These are phyloP conservation scores for Aproaerema taeniolella DNA, from an alignment of 2,888 invertebrate species.

Conservation along the genomic window DNA sequence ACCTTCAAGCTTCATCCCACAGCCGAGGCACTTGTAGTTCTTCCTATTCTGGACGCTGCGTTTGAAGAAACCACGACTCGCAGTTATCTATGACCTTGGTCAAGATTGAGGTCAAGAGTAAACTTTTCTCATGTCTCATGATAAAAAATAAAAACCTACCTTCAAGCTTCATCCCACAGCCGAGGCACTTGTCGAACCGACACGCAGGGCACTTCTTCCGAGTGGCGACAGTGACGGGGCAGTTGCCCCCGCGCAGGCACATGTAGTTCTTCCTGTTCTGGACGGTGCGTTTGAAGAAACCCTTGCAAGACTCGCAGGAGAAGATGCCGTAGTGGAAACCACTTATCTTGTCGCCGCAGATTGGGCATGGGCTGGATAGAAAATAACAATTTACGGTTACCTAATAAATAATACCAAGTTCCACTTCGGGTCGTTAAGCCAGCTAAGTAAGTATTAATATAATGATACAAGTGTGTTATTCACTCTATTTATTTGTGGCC, in stretches of 20 bases:
- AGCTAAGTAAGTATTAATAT: too few species aligned
- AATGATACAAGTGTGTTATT: too few species aligned
- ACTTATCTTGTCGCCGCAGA: conserved; percentile 96
- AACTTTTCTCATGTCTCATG: too few species aligned
- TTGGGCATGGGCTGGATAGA: conserved; percentile 89
- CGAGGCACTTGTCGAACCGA: conserved; percentile 95
- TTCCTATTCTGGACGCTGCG: conserved; percentile 98
- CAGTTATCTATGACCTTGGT: too few species aligned
- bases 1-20: conserved; percentile 98
- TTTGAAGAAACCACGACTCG: conserved; percentile 98
- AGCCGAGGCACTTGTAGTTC: conserved; percentile 96
- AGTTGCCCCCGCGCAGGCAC: conserved; percentile 92
- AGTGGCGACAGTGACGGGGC: conserved; percentile 94
- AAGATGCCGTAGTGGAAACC: conserved; percentile 99
- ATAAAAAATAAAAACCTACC: conserved; percentile 79
- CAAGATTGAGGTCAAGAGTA: too few species aligned
- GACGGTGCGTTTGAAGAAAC: conserved; percentile 98
- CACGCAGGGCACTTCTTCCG: conserved; percentile 98
- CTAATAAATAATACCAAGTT: too few species aligned
- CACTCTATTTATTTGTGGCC: too few species aligned
- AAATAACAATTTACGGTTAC: background rate
- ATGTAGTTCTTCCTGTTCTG: conserved; percentile 98
- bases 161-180: conserved; percentile 98
- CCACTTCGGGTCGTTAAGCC: too few species aligned
- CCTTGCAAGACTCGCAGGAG: conserved; percentile 98